phyloP scores from a whole-genome alignment of 2,113 vertebrate species.

The Euleptes europaea region DNA sequence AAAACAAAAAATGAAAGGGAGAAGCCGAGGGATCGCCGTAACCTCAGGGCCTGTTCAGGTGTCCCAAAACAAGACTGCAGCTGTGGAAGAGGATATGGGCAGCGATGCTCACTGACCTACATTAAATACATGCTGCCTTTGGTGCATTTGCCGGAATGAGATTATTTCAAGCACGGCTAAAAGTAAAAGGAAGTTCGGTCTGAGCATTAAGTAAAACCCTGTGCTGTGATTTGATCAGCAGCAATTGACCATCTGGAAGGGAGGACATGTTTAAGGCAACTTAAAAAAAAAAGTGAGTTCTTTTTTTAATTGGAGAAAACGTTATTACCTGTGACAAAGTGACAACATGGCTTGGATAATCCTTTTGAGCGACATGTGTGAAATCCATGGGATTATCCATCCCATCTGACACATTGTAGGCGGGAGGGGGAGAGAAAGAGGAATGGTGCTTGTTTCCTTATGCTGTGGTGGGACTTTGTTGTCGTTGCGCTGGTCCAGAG shows the following conservation, averaged over 20 bases:
- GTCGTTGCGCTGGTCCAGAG: too few species aligned
- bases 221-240: not conserved
- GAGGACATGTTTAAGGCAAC: not conserved
- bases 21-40: too few species aligned
- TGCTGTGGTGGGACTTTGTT: not conserved
- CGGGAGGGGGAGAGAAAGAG: not conserved
- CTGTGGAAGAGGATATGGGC: not conserved
- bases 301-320: not conserved
- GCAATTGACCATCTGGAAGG: not conserved
- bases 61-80: not conserved
- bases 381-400: conserved; percentile 4
- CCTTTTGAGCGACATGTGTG: not conserved
- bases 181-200: not conserved
- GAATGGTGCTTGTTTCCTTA: not conserved
- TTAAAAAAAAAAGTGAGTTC: not conserved
- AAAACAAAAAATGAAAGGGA: not conserved
- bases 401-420: not conserved
- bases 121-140: not conserved
- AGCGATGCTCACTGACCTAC: not conserved
- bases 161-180: not conserved
- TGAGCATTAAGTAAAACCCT: not conserved
- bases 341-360: not conserved
- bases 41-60: not conserved
- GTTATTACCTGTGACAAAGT: not conserved
- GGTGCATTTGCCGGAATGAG: not conserved